phyloP scores from a whole-genome alignment of 2,797 vertebrate species.

The Gambusia yucatana region DNA sequence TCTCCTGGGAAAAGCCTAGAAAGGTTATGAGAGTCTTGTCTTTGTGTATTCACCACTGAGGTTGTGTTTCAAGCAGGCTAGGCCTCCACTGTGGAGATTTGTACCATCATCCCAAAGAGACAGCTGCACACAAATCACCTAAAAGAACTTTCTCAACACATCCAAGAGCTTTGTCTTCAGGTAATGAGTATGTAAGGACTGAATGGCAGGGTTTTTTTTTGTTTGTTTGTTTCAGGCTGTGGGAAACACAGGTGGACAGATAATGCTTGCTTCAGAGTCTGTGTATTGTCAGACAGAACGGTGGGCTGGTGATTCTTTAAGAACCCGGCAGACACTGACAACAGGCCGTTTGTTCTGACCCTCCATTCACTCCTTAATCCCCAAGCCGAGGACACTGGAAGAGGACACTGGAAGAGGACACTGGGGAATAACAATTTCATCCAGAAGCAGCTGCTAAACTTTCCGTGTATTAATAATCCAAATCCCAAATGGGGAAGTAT shows the following conservation, averaged over 20 bases:
- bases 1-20: conserved; percentile 38
- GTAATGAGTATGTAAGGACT: background rate
- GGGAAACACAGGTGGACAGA: conserved; percentile 6
- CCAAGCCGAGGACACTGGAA: background rate
- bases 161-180: conserved; percentile 8
- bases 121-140: conserved; percentile 24
- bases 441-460: conserved; percentile 1
- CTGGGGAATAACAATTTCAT: background rate
- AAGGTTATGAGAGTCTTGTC: conserved; percentile 40
- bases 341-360: conserved; percentile 42
- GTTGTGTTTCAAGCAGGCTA: conserved; percentile 52
- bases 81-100: conserved; percentile 32
- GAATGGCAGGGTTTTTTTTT: conserved; percentile 15
- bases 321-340: conserved; percentile 21
- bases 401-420: background rate
- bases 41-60: conserved; percentile 35
- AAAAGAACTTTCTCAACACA: conserved; percentile 29
- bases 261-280: conserved; percentile 24
- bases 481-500: background rate
- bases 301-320: conserved; percentile 47
- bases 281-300: conserved; percentile 30
- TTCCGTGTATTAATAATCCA: background rate
- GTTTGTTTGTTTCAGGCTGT: background rate
- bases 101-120: conserved; percentile 10
- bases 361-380: conserved; percentile 15